These are phyloP conservation scores for Habrosyne pyritoides DNA, from an alignment of 2,888 invertebrate genomes.

Conservation along the genomic window DNA sequence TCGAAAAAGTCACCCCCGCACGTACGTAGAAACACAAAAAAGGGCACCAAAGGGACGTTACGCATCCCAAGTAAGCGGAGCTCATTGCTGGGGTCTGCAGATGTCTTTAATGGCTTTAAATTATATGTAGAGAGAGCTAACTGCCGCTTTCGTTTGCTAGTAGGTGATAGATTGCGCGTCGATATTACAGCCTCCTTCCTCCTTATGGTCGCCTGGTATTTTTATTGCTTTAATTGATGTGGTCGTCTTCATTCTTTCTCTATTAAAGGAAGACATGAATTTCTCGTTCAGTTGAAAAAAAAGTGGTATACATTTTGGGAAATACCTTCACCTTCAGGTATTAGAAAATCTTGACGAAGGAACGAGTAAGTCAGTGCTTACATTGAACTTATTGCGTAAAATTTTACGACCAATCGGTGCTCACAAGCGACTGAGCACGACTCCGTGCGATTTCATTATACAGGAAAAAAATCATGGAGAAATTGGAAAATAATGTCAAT, in stretches of 20 bases:
- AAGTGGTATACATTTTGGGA: too few species aligned
- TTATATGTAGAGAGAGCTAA: slow-evolving; percentile 81
- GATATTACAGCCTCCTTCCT: slow-evolving; percentile 29
- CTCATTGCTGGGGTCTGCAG: slow-evolving; percentile 81
- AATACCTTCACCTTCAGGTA: too few species aligned
- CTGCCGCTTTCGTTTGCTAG: slow-evolving; percentile 58
- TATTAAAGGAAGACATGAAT: background rate
- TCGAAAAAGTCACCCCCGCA: slow-evolving; percentile 82
- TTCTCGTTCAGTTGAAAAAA: too few species aligned
- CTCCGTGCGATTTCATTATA: slow-evolving; percentile 69
- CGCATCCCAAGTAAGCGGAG: slow-evolving; percentile 79
- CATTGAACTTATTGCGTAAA: slow-evolving; percentile 9
- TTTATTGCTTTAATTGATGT: slow-evolving; percentile 17
- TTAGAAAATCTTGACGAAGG: too few species aligned
- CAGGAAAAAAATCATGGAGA: slow-evolving; percentile 64
- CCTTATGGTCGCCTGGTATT: slow-evolving; percentile 22
- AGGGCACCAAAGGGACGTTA: slow-evolving; percentile 78
- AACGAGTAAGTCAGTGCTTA: background rate
- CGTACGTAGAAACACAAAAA: slow-evolving; percentile 78
- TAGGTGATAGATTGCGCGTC: slow-evolving; percentile 70
- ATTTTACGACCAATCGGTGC: slow-evolving; percentile 1
- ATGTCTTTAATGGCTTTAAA: slow-evolving; percentile 84
- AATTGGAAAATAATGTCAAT: slow-evolving; percentile 83
- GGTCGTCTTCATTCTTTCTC: background rate
- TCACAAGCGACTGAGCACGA: slow-evolving; percentile 57